Conservation (phyloP, 2,113 vertebrate genomes). For the Marmota monax region DNA sequence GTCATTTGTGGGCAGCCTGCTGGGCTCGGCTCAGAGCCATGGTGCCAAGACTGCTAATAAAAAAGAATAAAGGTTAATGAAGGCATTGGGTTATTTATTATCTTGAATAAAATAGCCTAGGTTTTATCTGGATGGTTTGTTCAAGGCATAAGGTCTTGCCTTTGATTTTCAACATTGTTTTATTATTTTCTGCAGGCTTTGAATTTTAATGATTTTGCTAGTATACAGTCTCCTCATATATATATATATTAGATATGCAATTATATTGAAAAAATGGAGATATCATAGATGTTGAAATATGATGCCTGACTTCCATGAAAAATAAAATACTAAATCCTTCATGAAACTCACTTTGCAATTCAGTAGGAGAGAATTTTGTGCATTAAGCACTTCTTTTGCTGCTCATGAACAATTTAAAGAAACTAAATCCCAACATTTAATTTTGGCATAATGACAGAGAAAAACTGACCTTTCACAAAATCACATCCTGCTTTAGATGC, state of each 20-base stretch:
- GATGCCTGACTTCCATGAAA: constrained; percentile 16
- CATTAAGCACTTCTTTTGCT: neutral
- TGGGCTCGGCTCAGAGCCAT: constrained; percentile 82
- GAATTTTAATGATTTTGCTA: constrained; percentile 66
- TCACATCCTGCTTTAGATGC: neutral
- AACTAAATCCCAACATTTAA: constrained; percentile 51
- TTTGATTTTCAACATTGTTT: constrained; percentile 82
- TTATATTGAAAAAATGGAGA: constrained; percentile 55
- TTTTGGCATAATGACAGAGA: neutral
- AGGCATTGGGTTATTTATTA: constrained; percentile 85
- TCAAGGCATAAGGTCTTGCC: constrained; percentile 77
- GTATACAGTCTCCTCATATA: constrained; percentile 36
- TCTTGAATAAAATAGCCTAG: constrained; percentile 80
- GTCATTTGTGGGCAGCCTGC: constrained; percentile 88
- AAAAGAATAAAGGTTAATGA: constrained; percentile 93
- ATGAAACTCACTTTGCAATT: constrained; percentile 33
- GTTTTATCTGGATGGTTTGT: constrained; percentile 80
- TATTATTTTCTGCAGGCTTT: constrained; percentile 69
- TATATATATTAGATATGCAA: constrained; percentile 63
- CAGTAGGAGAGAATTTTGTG: neutral
- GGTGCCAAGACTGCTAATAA: constrained; percentile 86
- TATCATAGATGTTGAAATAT: constrained; percentile 49
- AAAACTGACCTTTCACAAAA: constrained; percentile 48
- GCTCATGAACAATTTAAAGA: neutral
- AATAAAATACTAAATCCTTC: constrained; percentile 60